Conservation (phyloP, 1,140 invertebrate species). For the Diploscapter pachys region DNA sequence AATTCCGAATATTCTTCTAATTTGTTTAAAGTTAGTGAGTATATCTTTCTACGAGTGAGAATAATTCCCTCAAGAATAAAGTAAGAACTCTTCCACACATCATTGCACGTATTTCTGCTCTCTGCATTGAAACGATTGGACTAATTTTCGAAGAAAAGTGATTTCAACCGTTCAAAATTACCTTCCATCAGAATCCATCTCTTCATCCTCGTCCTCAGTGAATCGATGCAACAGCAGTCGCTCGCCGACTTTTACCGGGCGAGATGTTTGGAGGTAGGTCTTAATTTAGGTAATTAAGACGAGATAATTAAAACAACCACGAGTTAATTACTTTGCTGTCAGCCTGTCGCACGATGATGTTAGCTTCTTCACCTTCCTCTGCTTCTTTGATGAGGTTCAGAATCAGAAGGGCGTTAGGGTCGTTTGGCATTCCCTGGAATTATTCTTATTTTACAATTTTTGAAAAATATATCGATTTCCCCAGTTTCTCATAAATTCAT, state of each 20-base stretch:
- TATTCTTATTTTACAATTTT: not conserved
- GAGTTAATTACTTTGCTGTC: constrained; percentile 21
- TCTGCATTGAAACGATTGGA: no score
- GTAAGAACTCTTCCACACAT: no score
- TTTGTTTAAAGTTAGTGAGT: no score
- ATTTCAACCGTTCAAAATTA: no score
- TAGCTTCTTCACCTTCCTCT: constrained; percentile 29
- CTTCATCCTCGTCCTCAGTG: constrained; percentile 1
- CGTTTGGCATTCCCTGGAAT: constrained; percentile 23
- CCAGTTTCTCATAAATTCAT: not conserved
- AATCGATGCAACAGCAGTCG: constrained; percentile 8
- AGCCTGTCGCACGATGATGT: constrained; percentile 25
- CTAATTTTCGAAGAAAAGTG: no score
- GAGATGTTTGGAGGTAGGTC: constrained; percentile 27
- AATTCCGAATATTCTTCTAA: no score
- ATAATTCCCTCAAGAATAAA: no score
- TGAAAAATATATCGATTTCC: not conserved
- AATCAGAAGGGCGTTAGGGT: constrained; percentile 36
- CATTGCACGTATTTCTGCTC: no score
- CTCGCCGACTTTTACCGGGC: constrained; percentile 14
- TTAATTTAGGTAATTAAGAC: not conserved
- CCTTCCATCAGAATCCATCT: constrained; percentile 11
- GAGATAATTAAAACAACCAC: no score
- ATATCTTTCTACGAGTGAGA: no score
- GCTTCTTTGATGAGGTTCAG: constrained; percentile 39